Evolutionary conservation across 2,888 invertebrate genomes (phyloP).

Genomic region (Microchrysa polita): DNA sequence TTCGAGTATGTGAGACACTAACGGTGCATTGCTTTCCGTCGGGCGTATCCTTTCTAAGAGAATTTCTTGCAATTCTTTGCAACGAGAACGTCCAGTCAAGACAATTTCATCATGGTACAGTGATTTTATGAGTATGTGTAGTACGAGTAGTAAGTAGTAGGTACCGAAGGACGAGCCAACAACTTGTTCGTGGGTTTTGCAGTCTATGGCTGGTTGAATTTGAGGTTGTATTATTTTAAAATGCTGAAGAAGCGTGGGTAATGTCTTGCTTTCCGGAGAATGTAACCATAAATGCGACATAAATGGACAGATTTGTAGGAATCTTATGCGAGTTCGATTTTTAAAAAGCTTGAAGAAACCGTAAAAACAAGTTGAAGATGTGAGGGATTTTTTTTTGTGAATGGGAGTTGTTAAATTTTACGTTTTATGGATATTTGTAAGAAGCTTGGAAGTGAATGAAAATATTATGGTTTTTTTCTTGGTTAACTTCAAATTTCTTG

Average conservation of each 20-base stretch:
- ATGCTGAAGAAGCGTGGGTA: constrained; percentile 1
- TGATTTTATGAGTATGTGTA: constrained; percentile 40
- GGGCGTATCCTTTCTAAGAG: constrained; percentile 30
- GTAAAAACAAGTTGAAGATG: no score
- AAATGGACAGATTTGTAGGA: constrained; percentile 12
- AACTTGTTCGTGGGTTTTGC: constrained; percentile 24
- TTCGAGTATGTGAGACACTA: not conserved
- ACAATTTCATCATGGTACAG: constrained; percentile 37
- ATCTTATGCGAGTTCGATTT: not conserved
- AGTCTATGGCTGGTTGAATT: not conserved
- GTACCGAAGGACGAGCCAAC: not conserved
- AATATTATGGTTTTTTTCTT: no score
- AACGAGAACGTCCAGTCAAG: constrained; percentile 33
- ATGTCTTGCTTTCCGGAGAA: constrained; percentile 30
- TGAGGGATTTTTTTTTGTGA: no score
- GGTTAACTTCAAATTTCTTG: no score
- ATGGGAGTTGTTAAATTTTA: no score
- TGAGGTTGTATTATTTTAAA: not conserved
- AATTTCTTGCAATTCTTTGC: not conserved
- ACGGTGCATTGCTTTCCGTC: constrained; percentile 25
- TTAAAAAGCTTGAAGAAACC: no score
- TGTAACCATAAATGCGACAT: constrained; percentile 28
- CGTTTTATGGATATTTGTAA: no score
- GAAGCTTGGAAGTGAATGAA: no score
- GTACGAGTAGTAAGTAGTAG: no score